A percentile compares a stretch with the other conserved stretches of the same genome.
Conservation (phyloP, 2,113 vertebrate species). For the Hoplias malabaricus region DNA sequence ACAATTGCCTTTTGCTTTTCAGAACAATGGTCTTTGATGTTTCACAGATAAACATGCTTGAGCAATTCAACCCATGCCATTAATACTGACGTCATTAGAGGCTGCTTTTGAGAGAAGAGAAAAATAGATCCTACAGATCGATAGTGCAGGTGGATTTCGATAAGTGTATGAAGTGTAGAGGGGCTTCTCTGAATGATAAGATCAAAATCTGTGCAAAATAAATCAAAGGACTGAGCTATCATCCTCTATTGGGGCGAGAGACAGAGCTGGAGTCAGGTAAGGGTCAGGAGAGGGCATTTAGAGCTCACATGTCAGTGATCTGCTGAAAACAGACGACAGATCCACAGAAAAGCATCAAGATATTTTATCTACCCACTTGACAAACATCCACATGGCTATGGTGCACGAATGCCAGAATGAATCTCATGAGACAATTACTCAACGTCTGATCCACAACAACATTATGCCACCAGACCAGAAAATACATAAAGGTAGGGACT, state of each 20-base stretch:
- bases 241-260: not conserved
- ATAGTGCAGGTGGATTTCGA: conserved; percentile 12
- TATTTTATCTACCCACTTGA: no score
- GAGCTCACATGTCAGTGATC: not conserved
- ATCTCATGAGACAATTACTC: no score
- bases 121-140: conserved; percentile 32
- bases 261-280: conserved; percentile 8
- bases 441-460: not conserved
- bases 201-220: conserved; percentile 12
- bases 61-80: conserved; percentile 66
- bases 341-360: not conserved
- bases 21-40: conserved; percentile 65
- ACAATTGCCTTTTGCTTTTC: conserved; percentile 41
- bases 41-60: conserved; percentile 61
- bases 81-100: conserved; percentile 51
- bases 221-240: conserved; percentile 38
- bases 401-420: no score
- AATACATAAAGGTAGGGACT: not conserved
- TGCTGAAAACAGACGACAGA: not conserved
- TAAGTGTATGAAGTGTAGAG: not conserved
- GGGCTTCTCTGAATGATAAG: conserved; percentile 6
- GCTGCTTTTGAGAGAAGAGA: conserved; percentile 36
- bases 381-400: no score
- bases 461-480: not conserved
- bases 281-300: not conserved